These are phyloP conservation scores for Progne subis DNA, from an alignment of 2,113 vertebrate species.

Conservation along the genomic window DNA sequence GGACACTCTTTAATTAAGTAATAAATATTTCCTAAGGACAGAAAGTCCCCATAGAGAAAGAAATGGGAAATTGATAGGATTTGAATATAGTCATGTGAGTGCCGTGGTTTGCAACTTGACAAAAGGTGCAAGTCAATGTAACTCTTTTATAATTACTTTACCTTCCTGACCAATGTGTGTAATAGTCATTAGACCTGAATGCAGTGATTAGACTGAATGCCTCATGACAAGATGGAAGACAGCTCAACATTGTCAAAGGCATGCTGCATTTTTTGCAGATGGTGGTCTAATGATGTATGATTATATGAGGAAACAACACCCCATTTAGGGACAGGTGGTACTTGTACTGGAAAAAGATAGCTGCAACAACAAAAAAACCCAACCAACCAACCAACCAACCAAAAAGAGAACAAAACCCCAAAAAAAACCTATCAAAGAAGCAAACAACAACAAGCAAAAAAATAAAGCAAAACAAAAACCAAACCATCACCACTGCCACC, in stretches of 20 bases:
- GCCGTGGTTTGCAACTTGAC: not conserved
- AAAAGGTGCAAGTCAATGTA: not conserved
- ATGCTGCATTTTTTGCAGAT: not conserved
- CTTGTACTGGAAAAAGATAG: not conserved
- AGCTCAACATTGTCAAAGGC: not conserved
- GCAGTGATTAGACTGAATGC: not conserved
- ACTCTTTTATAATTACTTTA: not conserved
- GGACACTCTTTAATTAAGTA: not conserved
- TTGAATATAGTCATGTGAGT: not conserved
- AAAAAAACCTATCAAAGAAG: not conserved
- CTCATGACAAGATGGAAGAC: not conserved
- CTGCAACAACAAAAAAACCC: not conserved
- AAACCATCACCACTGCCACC: not conserved
- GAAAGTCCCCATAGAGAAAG: not conserved
- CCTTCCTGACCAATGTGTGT: not conserved
- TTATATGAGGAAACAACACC: not conserved
- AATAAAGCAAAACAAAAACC: too few species aligned
- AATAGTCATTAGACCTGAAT: not conserved
- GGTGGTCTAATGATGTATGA: not conserved
- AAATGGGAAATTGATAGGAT: not conserved
- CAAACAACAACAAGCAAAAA: too few species aligned
- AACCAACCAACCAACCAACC: too few species aligned
- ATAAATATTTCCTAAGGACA: not conserved
- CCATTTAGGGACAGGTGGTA: not conserved
- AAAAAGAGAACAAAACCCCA: too few species aligned